Evolutionary conservation across 1,140 invertebrate genomes (phyloP).

Genomic region (Scaptomyza pallida): DNA sequence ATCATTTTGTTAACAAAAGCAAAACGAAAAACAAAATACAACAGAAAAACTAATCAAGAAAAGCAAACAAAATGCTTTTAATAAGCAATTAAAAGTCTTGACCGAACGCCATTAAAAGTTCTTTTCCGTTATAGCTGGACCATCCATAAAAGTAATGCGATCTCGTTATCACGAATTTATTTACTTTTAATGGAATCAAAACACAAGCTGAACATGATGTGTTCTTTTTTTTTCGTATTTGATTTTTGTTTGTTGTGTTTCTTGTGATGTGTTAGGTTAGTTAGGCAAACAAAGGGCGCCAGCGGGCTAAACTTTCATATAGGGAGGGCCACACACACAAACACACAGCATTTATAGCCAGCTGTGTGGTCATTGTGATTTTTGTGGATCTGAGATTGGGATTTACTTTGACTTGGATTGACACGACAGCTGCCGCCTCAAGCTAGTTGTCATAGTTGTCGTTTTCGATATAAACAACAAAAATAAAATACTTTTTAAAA

Average conservation of each 20-base stretch:
- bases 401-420: constrained; percentile 21
- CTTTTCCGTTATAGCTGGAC: background rate
- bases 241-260: constrained; percentile 12
- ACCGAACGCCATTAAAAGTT: constrained; percentile 35
- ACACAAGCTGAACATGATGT: constrained; percentile 44
- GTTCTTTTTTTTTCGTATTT: background rate
- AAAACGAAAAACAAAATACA: no score
- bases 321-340: background rate
- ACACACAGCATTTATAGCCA: background rate
- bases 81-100: constrained; percentile 45
- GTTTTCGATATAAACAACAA: constrained; percentile 23
- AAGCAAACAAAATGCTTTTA: constrained; percentile 50
- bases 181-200: constrained; percentile 67
- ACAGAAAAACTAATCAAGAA: constrained; percentile 17
- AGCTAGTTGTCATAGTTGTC: constrained; percentile 22
- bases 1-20: background rate
- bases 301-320: constrained; percentile 20
- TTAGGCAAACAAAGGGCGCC: constrained; percentile 42
- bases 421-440: constrained; percentile 44
- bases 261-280: constrained; percentile 45
- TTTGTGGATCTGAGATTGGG: constrained; percentile 11
- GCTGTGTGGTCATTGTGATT: constrained; percentile 32
- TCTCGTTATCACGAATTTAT: constrained; percentile 66
- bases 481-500: constrained; percentile 10
- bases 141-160: constrained; percentile 48